Conservation (phyloP, 2,888 invertebrate genomes). For the Pharmacophagus antenor region DNA sequence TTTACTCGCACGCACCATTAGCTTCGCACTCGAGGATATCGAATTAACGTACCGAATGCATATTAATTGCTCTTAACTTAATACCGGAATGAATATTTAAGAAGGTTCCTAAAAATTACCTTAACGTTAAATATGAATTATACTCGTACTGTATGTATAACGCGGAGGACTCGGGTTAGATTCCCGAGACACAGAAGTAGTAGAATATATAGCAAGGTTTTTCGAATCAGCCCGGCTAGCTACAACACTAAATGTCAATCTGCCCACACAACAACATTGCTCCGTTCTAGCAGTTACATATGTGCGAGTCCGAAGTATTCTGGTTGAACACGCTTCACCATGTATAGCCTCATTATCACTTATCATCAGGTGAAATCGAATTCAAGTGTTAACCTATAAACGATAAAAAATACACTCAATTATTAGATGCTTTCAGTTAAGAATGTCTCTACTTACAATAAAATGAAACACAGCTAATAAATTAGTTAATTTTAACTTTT, state of each 20-base stretch:
- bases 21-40: slow-evolving; percentile 13
- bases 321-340: neutral
- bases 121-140: no score
- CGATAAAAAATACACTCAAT: no score
- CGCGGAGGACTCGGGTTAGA: neutral
- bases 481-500: neutral
- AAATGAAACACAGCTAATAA: neutral
- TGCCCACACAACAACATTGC: neutral
- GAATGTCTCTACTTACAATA: neutral
- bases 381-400: neutral
- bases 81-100: neutral
- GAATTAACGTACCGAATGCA: slow-evolving; percentile 11
- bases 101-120: neutral
- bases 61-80: slow-evolving; percentile 22
- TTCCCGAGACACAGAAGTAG: neutral
- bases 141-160: no score
- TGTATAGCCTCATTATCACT: neutral
- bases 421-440: neutral
- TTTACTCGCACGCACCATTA: slow-evolving; percentile 25
- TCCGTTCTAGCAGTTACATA: neutral
- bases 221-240: neutral
- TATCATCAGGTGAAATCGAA: neutral
- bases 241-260: neutral
- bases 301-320: neutral
- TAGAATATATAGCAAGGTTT: neutral